These are phyloP conservation scores for Triplophysa bombifrons DNA, from an alignment of 2,797 vertebrate genomes.

Conservation along the genomic window DNA sequence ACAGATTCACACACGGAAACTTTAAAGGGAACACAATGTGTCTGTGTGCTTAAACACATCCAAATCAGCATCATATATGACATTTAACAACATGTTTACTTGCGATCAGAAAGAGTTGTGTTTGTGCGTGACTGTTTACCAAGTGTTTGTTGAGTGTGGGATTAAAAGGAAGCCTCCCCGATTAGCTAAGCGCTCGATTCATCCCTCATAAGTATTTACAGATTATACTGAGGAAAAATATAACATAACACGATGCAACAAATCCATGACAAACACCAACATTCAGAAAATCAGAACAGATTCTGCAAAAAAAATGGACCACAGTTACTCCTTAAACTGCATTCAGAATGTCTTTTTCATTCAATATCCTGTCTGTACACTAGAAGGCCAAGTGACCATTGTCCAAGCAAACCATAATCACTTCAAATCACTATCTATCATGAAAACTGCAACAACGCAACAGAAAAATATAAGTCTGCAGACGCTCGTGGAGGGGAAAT, in stretches of 20 bases:
- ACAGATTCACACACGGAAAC: constrained; percentile 58
- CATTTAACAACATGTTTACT: constrained; percentile 17
- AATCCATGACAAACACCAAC: constrained; percentile 62
- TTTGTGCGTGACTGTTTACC: constrained; percentile 41
- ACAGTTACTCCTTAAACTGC: constrained; percentile 54
- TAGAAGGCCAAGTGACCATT: constrained; percentile 27
- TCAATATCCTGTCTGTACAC: constrained; percentile 24
- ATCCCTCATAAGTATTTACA: constrained; percentile 54
- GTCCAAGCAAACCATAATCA: constrained; percentile 23
- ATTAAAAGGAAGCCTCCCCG: constrained; percentile 23
- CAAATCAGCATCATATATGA: constrained; percentile 36
- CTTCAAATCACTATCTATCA: constrained; percentile 63
- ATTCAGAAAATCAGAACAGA: constrained; percentile 68
- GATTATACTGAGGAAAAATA: constrained; percentile 52
- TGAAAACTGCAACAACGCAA: constrained; percentile 64
- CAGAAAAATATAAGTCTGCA: constrained; percentile 48
- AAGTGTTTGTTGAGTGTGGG: constrained; percentile 21
- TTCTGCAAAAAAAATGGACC: constrained; percentile 62
- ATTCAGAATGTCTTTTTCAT: constrained; percentile 44
- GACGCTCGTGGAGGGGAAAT: constrained; percentile 47
- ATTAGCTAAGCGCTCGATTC: constrained; percentile 45
- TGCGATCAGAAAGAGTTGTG: constrained; percentile 1
- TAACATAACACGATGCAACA: constrained; percentile 35
- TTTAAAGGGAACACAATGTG: constrained; percentile 65
- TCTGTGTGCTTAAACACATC: constrained; percentile 44